Percentiles rank a stretch among this genome's conserved stretches.
Conservation (phyloP, 2,888 invertebrate genomes). For the Amphipoea oculea region DNA sequence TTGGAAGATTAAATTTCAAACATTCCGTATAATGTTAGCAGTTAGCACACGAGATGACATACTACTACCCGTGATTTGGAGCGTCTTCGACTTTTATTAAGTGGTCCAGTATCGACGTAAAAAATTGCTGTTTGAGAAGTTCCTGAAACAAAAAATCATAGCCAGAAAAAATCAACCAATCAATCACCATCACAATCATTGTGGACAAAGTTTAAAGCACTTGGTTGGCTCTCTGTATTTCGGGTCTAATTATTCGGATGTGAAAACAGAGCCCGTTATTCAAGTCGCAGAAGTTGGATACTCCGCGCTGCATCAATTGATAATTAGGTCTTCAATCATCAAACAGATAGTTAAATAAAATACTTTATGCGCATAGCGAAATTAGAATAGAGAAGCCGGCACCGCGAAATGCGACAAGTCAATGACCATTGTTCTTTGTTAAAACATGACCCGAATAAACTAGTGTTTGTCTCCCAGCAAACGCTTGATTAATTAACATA, state of each 20-base stretch:
- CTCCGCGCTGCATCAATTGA: constrained; percentile 23
- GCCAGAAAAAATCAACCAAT: too few relatives aligned
- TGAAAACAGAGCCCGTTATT: not conserved
- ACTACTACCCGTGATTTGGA: not conserved
- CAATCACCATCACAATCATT: not conserved
- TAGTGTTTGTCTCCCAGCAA: constrained; percentile 38
- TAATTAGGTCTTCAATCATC: constrained; percentile 43
- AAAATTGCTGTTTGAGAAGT: not conserved
- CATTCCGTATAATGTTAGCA: too few relatives aligned
- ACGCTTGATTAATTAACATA: constrained; percentile 45
- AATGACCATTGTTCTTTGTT: constrained; percentile 59
- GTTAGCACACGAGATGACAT: too few relatives aligned
- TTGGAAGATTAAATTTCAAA: too few relatives aligned
- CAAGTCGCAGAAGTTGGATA: not conserved
- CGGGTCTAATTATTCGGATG: not conserved
- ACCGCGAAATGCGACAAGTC: constrained; percentile 52
- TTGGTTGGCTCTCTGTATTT: not conserved
- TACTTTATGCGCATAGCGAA: constrained; percentile 29
- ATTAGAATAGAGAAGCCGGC: constrained; percentile 47
- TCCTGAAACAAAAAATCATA: not conserved
- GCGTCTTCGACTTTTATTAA: too few relatives aligned
- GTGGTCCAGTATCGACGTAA: not conserved
- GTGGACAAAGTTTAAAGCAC: not conserved
- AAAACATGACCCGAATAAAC: constrained; percentile 52
- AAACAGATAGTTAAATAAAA: constrained; percentile 31